Evolutionary conservation across 2,797 vertebrate species (phyloP).

Genomic region (Peromyscus nudipes): DNA sequence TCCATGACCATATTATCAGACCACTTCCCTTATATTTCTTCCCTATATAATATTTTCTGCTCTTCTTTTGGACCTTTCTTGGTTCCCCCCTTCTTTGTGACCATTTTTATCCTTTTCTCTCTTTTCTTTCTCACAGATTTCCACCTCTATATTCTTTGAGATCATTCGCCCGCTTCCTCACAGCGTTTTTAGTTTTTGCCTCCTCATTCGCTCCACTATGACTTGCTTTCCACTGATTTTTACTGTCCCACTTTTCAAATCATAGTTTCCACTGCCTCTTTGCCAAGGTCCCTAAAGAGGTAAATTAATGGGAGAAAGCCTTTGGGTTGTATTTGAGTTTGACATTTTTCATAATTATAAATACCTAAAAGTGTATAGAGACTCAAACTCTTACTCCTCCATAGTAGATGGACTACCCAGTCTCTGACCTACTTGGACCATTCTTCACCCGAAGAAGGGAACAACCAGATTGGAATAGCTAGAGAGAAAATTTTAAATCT

Average conservation of each 20-base stretch:
- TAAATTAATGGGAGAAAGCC: background rate
- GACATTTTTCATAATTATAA: background rate
- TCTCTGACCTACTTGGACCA: background rate
- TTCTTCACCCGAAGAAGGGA: constrained; percentile 19
- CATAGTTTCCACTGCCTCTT: background rate
- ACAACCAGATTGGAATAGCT: background rate
- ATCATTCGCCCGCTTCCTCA: background rate
- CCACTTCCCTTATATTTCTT: background rate
- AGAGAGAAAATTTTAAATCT: constrained; percentile 50
- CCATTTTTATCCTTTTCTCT: background rate
- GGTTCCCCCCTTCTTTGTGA: no score
- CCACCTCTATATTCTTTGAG: background rate
- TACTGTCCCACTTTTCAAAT: background rate
- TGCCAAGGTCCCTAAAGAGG: background rate
- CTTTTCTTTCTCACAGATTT: background rate
- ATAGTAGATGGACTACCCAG: background rate
- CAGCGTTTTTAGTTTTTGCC: background rate
- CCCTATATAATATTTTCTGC: background rate
- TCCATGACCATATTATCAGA: background rate
- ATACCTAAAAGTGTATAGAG: background rate
- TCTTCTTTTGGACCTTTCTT: background rate
- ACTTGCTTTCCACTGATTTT: background rate
- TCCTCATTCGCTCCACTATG: background rate
- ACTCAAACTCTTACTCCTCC: background rate
- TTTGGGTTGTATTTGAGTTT: background rate